Percentiles rank a stretch among this genome's conserved stretches.
These are phyloP conservation scores for Aphis gossypii DNA, from an alignment of 1,140 invertebrate genomes.

Conservation along the genomic window DNA sequence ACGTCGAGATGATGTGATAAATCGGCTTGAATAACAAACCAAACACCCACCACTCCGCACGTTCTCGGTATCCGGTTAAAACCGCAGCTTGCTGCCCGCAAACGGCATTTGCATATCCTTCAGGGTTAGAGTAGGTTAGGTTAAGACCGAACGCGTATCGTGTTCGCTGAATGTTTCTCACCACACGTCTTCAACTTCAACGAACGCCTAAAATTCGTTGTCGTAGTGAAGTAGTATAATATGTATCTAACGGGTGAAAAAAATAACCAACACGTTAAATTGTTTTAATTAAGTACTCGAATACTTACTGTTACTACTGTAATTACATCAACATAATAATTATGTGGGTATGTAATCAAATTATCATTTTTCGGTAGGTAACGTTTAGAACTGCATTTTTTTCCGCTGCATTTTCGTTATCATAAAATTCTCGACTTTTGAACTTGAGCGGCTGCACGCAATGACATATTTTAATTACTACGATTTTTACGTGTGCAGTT, in stretches of 20 bases:
- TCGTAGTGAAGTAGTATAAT: neutral
- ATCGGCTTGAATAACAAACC: neutral
- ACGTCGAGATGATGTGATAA: neutral
- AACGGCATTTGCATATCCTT: neutral
- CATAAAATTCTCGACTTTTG: neutral
- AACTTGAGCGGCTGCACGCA: neutral
- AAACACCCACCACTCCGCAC: neutral
- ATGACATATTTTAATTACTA: neutral
- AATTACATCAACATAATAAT: neutral
- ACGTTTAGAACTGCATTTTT: neutral
- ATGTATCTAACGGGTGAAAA: neutral
- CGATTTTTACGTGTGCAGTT: neutral
- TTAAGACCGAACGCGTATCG: neutral
- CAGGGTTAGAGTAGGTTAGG: too few relatives aligned
- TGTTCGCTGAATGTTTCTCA: neutral
- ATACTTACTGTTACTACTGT: neutral
- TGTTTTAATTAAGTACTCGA: neutral
- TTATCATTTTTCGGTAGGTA: neutral
- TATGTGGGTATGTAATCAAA: neutral
- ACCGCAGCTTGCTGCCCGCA: neutral
- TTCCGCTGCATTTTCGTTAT: neutral
- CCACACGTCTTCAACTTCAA: neutral
- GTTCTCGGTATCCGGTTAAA: neutral
- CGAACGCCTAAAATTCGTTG: neutral
- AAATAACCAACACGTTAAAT: neutral